Conservation (phyloP, 2,888 invertebrate genomes). For the Bembecia ichneumoniformis region DNA sequence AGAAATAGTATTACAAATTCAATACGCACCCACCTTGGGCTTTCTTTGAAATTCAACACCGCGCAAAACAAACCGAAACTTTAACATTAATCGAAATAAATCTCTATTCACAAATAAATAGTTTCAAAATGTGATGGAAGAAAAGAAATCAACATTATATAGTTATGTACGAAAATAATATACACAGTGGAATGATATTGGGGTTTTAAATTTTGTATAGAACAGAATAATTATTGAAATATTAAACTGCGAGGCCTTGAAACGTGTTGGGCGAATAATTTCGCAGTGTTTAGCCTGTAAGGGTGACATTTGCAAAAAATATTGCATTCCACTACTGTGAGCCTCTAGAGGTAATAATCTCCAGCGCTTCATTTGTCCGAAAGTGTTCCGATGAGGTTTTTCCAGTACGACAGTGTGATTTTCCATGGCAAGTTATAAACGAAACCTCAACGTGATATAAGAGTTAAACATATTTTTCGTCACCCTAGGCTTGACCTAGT, state of each 20-base stretch:
- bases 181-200: constrained; percentile 1
- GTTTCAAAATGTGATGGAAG: neutral
- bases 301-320: constrained; percentile 46
- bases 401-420: neutral
- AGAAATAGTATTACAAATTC: constrained; percentile 72
- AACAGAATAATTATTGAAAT: neutral
- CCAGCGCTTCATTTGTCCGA: constrained; percentile 67
- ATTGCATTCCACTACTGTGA: constrained; percentile 55
- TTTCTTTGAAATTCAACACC: constrained; percentile 34
- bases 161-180: constrained; percentile 1
- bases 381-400: constrained; percentile 18
- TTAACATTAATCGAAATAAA: neutral
- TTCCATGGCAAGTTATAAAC: neutral
- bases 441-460: neutral
- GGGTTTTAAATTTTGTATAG: neutral
- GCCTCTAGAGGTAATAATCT: constrained; percentile 27
- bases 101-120: neutral
- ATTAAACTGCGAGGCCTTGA: constrained; percentile 27
- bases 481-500: constrained; percentile 51
- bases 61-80: constrained; percentile 18
- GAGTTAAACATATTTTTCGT: neutral
- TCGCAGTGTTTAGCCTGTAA: constrained; percentile 30
- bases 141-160: neutral
- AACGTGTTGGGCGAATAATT: constrained; percentile 32
- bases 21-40: constrained; percentile 72